phyloP scores from a whole-genome alignment of 2,113 vertebrate species.

The Hucho hucho region DNA sequence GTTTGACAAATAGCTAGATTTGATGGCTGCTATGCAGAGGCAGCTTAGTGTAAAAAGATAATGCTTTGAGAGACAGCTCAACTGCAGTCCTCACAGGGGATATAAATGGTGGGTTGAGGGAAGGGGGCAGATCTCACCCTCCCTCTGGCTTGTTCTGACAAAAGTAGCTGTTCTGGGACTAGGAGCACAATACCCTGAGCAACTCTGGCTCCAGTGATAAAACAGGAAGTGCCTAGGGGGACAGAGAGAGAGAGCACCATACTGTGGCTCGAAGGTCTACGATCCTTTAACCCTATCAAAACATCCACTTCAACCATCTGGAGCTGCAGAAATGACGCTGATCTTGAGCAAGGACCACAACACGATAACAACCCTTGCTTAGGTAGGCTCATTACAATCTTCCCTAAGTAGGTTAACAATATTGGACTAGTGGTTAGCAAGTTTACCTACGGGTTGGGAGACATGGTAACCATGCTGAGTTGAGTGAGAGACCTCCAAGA shows the following conservation, averaged over 20 bases:
- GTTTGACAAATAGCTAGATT: neutral
- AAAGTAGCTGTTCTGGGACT: neutral
- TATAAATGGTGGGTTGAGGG: neutral
- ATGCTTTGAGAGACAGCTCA: slow-evolving; percentile 6
- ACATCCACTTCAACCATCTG: neutral
- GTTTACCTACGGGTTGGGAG: too few species aligned
- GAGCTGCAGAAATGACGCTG: neutral
- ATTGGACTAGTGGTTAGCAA: too few species aligned
- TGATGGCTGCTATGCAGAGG: neutral
- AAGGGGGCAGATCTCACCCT: neutral
- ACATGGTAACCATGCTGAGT: too few species aligned
- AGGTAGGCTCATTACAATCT: too few species aligned
- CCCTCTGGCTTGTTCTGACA: slow-evolving; percentile 6
- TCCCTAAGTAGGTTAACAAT: too few species aligned
- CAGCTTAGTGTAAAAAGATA: neutral
- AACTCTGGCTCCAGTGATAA: neutral
- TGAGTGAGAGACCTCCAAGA: too few species aligned
- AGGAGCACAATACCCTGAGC: neutral
- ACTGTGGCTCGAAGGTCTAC: neutral
- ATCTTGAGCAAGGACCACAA: too few species aligned
- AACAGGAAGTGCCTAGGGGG: neutral
- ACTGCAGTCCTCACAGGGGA: neutral
- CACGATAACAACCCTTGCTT: too few species aligned
- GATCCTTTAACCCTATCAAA: neutral
- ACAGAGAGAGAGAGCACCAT: neutral